Evolutionary conservation across 2,888 invertebrate genomes (phyloP).

Genomic region (Augiades crinisus): DNA sequence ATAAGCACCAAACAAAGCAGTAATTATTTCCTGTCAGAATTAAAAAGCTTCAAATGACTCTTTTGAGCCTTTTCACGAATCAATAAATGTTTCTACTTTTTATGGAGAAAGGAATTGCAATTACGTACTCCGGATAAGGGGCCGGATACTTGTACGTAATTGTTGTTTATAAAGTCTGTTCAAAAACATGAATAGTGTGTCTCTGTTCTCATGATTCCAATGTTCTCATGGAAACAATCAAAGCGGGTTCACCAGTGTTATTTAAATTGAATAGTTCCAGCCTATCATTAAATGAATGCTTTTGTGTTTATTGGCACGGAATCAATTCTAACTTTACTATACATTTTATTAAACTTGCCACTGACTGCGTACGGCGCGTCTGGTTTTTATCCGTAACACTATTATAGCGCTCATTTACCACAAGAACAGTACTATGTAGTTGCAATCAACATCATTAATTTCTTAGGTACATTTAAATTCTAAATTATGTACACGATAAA

Average conservation of each 20-base stretch:
- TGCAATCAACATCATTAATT: background rate
- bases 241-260: constrained; percentile 57
- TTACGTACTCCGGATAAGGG: constrained; percentile 22
- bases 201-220: constrained; percentile 62
- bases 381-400: background rate
- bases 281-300: constrained; percentile 43
- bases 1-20: constrained; percentile 10
- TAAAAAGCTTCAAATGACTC: constrained; percentile 13
- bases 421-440: background rate
- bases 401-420: background rate
- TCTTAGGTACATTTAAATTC: background rate
- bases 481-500: background rate
- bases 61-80: constrained; percentile 18
- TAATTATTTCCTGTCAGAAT: constrained; percentile 5
- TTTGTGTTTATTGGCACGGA: constrained; percentile 34
- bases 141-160: constrained; percentile 32
- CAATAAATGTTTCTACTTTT: constrained; percentile 19
- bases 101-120: constrained; percentile 23
- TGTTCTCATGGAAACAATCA: constrained; percentile 64
- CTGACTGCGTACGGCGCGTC: constrained; percentile 13
- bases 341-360: constrained; percentile 25
- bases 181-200: constrained; percentile 48
- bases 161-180: constrained; percentile 44
- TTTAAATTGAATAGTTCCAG: constrained; percentile 51
- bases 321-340: constrained; percentile 17